Base-by-base conservation (phyloP, 2,113 vertebrate genomes). In the Oophaga pumilio region DNA sequence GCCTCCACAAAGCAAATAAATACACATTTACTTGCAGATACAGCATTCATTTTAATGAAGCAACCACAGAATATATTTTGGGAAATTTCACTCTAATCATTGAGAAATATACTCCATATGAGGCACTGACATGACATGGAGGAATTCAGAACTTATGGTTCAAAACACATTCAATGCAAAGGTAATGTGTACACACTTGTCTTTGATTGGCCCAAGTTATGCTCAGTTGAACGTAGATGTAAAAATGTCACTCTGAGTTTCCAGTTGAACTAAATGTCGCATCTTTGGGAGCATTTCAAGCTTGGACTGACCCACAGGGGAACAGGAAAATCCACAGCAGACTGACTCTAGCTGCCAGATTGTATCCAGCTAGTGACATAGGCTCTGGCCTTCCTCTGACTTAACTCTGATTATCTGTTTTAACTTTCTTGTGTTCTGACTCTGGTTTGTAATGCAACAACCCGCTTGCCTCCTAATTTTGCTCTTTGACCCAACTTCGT, bases 1-100 rank as follows among this genome's bases (percentile, higher is more conserved):
- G 62, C n/a, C 64, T 64, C 13, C 43, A 3, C 62, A 59, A 80
- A 80, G 53, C 6, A 80, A 80, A 80, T 26, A 79, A 79, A 60
- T 80, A 60, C 56, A 60, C 56, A 80, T 80, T 60, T 80, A 43
- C 49, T 52, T 82, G 62, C 10, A 52, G 49, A 69, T 26, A 68
- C 43, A 52, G 69, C 64, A 68, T 49, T 69, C 22, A 69, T 26
- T 83, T 68, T 83, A 83, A 83, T 83, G 81, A 82, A 64, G 33
- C 59, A 10, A n/a, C 62, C n/a, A 69, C 22, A 26, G 22, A 69
- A 24, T 53, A 83, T 53, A 50, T 83, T 43, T 82, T 80, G 8
- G 26, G n/a, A 20, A 50, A 43, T 52, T 68, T 64, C 14, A 50
- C n/a, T 69, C 33, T 26, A 56, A 57, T 56, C 52, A 56, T 53